Percentiles rank a stretch among this genome's conserved stretches.
These are phyloP conservation scores for Euspilapteryx auroguttella DNA, from an alignment of 2,888 invertebrate genomes.

Conservation along the genomic window DNA sequence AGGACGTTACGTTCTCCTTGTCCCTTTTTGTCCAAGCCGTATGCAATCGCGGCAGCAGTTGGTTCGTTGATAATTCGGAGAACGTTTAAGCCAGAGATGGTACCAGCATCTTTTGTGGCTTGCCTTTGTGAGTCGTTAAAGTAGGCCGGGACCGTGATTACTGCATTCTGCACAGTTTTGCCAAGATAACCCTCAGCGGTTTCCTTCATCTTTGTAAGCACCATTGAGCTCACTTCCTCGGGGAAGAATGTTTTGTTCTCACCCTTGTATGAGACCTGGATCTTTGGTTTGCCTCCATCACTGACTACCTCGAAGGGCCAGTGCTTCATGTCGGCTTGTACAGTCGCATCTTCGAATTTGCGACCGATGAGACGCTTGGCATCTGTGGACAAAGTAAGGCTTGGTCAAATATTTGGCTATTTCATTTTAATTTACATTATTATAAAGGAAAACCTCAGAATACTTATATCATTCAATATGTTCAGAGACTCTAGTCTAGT, in stretches of 20 bases:
- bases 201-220: too few relatives aligned
- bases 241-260: conserved; percentile 87
- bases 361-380: conserved; percentile 94
- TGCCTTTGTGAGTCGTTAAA: too few relatives aligned
- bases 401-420: conserved; percentile 4
- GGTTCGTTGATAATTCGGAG: conserved; percentile 92
- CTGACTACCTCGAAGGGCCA: conserved; percentile 90
- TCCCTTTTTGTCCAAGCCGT: conserved; percentile 86
- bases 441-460: conserved; percentile 31
- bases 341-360: conserved; percentile 84
- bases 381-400: conserved; percentile 67
- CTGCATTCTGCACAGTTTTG: conserved; percentile 80
- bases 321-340: conserved; percentile 92
- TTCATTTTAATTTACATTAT: background rate
- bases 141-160: too few relatives aligned
- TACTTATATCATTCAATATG: conserved; percentile 55
- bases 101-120: too few relatives aligned
- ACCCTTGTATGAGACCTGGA: conserved; percentile 84
- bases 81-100: conserved; percentile 87
- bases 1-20: conserved; percentile 82
- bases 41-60: conserved; percentile 89
- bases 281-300: conserved; percentile 79
- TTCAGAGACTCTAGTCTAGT: conserved; percentile 71
- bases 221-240: conserved; percentile 92
- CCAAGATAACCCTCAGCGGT: conserved; percentile 89